Evolutionary conservation across 2,888 invertebrate species (phyloP), one percentile per base, ranked within the genome.

Genomic region (Bombylius discolor): DNA sequence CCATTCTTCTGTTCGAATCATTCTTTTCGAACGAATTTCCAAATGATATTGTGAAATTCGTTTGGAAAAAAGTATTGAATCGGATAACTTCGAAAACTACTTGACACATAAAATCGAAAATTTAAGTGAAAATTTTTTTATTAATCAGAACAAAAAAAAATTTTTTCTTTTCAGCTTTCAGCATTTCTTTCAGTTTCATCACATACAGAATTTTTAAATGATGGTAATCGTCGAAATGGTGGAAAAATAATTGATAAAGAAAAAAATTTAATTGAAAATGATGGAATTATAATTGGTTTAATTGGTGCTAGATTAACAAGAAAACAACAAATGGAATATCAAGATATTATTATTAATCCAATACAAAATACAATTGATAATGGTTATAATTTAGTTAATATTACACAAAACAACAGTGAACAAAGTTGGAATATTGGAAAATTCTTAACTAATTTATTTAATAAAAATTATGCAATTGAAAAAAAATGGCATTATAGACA

Each of bases 141-240:
- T n/a, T n/a, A n/a, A 49, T 23, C 32, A 44, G 9, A n/a, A 42
- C 4, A 5, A 5, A 31, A 46, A 45, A 4, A 9, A 12, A 13
- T 34, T 32, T 36, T n/a, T 13, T 44, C 3, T 34, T 58, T 53
- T 45, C 31, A 68, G 66, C 64, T 72, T 5, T 79, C 81, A 0
- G 78, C 79, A 0, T 68, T 81, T 59, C 67, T 81, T 51, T 77
- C 78, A 5, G 73, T 80, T 48, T 78, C 77, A 49, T 81, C 81
- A 0, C 76, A 77, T 60, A 75, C 78, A 4, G 77, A 78, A 64
- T 80, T 81, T 62, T 72, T 81, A 47, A 81, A 81, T 60, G 72
- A 78, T 62, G 81, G 81, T 7, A 74, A 76, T 52, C 73, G 81
- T 5, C 70, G 74, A 48, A 81, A 81, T 64, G 66, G 70, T 56